Evolutionary conservation across 2,113 vertebrate genomes (phyloP).

Genomic region (Scortum barcoo): DNA sequence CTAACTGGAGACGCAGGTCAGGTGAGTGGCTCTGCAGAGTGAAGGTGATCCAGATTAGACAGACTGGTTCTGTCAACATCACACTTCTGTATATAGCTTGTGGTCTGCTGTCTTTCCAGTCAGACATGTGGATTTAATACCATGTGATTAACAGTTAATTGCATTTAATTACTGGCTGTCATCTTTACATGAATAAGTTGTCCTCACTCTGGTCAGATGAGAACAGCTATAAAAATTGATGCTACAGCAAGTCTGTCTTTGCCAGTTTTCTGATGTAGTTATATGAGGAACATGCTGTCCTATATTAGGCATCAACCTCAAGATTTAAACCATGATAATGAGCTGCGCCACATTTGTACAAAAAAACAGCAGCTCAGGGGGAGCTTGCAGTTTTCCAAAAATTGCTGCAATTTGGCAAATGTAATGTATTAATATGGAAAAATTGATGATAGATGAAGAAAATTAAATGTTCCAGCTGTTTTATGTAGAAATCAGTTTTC

Average conservation of each 20-base stretch:
- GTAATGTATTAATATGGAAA: neutral
- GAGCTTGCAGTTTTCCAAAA: neutral
- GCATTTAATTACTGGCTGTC: neutral
- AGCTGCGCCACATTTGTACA: neutral
- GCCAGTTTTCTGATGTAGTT: neutral
- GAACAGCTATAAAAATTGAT: neutral
- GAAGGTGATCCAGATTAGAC: neutral
- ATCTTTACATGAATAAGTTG: neutral
- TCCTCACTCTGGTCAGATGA: neutral
- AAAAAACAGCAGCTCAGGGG: neutral
- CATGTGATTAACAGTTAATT: neutral
- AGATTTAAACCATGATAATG: neutral
- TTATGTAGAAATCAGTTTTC: neutral
- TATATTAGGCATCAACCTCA: neutral
- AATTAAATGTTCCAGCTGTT: no score
- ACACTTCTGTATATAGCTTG: neutral
- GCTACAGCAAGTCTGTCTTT: neutral
- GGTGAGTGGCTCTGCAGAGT: neutral
- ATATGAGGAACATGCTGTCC: neutral
- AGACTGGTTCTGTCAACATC: neutral
- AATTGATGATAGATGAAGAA: neutral
- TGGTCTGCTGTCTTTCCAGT: slow-evolving; percentile 1
- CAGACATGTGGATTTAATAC: neutral
- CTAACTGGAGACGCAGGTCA: neutral
- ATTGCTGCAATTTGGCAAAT: neutral